phyloP scores from a whole-genome alignment of 1,140 invertebrate species.

The Psix sp. region DNA sequence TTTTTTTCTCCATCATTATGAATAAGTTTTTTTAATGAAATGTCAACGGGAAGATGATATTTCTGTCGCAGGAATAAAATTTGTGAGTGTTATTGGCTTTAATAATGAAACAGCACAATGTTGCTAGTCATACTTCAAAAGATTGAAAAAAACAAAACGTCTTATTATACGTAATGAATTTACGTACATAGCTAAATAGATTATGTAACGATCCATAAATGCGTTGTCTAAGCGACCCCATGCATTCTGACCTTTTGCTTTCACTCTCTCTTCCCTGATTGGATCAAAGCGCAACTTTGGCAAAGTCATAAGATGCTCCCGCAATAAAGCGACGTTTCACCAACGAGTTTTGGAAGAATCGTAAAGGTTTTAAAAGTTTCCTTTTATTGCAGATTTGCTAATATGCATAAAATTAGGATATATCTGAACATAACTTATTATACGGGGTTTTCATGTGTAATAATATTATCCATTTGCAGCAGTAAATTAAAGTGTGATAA shows the following conservation, averaged over 20 bases:
- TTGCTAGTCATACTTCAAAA: conserved; percentile 51
- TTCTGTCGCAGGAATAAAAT: too few species aligned
- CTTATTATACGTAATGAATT: conserved; percentile 58
- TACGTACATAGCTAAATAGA: conserved; percentile 52
- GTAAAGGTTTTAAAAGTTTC: conserved; percentile 32
- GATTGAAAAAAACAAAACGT: conserved; percentile 49
- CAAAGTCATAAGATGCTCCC: conserved; percentile 32
- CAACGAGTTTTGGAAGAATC: conserved; percentile 49
- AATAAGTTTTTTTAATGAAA: too few species aligned
- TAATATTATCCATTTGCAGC: too few species aligned
- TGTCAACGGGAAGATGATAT: too few species aligned
- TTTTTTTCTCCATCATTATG: too few species aligned
- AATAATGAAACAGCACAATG: conserved; percentile 18
- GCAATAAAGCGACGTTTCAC: conserved; percentile 24
- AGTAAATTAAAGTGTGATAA: too few species aligned
- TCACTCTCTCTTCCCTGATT: conserved; percentile 69
- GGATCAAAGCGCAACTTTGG: conserved; percentile 62
- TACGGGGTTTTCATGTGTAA: too few species aligned
- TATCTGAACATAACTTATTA: too few species aligned
- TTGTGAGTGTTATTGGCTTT: too few species aligned
- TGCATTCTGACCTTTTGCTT: conserved; percentile 76
- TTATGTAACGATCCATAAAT: conserved; percentile 68
- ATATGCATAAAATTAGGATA: conserved; percentile 37
- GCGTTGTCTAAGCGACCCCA: conserved; percentile 71
- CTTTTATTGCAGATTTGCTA: conserved; percentile 39